Conservation (phyloP, 2,113 vertebrate genomes). For the Gambusia affinis region DNA sequence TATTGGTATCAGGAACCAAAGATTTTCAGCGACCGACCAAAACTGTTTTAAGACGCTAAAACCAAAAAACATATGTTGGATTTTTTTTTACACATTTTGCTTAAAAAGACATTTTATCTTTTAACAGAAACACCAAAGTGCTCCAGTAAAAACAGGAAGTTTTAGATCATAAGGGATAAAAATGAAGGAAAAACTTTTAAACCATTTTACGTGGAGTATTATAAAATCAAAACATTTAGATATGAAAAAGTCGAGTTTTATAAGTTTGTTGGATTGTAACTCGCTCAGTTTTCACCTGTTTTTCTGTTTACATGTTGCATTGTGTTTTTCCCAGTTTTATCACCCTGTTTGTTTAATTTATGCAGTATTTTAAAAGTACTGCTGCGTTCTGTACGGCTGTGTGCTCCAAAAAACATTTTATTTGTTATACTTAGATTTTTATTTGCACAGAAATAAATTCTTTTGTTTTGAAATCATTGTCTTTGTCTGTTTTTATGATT, state of each 20-base stretch:
- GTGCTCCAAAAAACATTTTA: constrained; percentile 51
- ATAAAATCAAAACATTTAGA: constrained; percentile 18
- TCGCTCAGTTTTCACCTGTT: constrained; percentile 56
- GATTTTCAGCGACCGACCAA: neutral
- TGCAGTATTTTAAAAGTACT: constrained; percentile 67
- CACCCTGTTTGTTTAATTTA: constrained; percentile 55
- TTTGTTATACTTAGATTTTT: constrained; percentile 58
- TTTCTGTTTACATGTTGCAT: constrained; percentile 74
- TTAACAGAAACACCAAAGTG: constrained; percentile 9
- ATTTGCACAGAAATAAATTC: constrained; percentile 78
- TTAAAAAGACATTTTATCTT: neutral
- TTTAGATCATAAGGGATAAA: neutral
- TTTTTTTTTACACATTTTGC: neutral
- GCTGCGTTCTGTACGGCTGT: constrained; percentile 66
- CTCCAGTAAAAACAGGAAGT: neutral
- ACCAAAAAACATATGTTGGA: constrained; percentile 3
- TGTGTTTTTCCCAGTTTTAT: constrained; percentile 66
- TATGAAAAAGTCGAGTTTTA: constrained; percentile 33
- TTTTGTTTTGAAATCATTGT: constrained; percentile 80
- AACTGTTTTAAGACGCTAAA: constrained; percentile 2
- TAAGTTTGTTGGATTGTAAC: constrained; percentile 69
- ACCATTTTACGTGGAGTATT: constrained; percentile 19
- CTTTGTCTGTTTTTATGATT: constrained; percentile 78
- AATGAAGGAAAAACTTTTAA: neutral
- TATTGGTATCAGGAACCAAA: constrained; percentile 13